A percentile compares a stretch with the other conserved stretches of the same genome.
Conservation (phyloP, 2,113 vertebrate genomes). For the Acanthochromis polyacanthus region DNA sequence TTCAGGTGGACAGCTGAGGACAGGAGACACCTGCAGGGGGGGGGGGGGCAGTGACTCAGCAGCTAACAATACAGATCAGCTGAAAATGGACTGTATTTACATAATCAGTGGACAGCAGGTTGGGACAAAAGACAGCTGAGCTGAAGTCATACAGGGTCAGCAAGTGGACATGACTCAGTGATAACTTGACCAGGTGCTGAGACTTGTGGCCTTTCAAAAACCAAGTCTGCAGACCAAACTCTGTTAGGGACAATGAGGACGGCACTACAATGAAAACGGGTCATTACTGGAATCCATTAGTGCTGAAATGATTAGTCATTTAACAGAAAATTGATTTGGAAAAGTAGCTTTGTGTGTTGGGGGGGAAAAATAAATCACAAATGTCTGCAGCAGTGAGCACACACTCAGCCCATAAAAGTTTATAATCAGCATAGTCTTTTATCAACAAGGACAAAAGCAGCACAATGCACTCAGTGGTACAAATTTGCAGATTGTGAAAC, state of each 20-base stretch:
- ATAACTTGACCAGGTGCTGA: slow-evolving; percentile 19
- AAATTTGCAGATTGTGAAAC: no score
- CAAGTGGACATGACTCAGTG: background rate
- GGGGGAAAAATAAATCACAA: no score
- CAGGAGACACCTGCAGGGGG: slow-evolving; percentile 17
- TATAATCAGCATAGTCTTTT: no score
- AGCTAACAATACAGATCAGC: background rate
- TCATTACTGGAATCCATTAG: background rate
- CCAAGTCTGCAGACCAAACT: background rate
- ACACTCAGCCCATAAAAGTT: no score
- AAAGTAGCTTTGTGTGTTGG: no score
- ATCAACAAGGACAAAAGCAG: no score
- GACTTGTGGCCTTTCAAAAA: background rate
- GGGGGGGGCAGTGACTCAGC: slow-evolving; percentile 43
- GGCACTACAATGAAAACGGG: background rate
- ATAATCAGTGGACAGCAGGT: slow-evolving; percentile 41
- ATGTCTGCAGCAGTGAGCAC: no score
- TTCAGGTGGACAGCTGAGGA: slow-evolving; percentile 51
- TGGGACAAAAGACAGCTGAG: slow-evolving; percentile 28
- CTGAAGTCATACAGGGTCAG: background rate
- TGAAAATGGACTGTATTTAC: slow-evolving; percentile 5
- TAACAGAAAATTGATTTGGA: no score
- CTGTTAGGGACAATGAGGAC: background rate
- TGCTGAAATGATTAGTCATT: background rate
- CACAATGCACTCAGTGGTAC: no score